Conservation (phyloP, 2,113 vertebrate species). For the Prochilodus magdalenae region DNA sequence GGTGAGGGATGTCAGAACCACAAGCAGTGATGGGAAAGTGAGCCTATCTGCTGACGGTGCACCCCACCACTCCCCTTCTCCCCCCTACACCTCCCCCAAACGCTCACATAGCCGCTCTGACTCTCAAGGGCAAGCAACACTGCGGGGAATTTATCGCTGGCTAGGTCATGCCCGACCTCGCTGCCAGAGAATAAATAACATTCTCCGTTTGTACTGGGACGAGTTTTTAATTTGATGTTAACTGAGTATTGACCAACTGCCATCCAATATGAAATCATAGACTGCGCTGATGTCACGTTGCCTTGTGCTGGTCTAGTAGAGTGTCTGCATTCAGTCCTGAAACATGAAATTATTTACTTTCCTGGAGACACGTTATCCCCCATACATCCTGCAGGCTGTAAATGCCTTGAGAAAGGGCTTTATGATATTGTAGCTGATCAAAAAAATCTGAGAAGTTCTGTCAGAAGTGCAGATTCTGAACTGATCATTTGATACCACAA, state of each 20-base stretch:
- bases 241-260: constrained; percentile 50
- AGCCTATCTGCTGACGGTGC: constrained; percentile 51
- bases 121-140: constrained; percentile 59
- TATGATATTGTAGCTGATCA: too few species aligned
- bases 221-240: constrained; percentile 59
- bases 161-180: constrained; percentile 60
- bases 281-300: neutral
- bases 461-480: too few species aligned
- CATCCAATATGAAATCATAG: constrained; percentile 42
- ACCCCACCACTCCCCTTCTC: neutral
- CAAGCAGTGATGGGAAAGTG: neutral
- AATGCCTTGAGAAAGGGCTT: too few species aligned
- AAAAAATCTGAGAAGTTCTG: too few species aligned
- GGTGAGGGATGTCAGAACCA: constrained; percentile 5
- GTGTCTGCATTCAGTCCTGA: neutral
- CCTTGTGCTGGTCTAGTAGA: neutral
- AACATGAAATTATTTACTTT: neutral
- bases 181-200: constrained; percentile 45
- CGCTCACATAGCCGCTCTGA: constrained; percentile 51
- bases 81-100: constrained; percentile 14
- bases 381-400: too few species aligned
- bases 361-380: too few species aligned
- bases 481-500: too few species aligned
- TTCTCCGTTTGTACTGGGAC: constrained; percentile 36
- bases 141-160: constrained; percentile 60